phyloP scores from a whole-genome alignment of 2,113 vertebrate species.

The Nothobranchius furzeri region DNA sequence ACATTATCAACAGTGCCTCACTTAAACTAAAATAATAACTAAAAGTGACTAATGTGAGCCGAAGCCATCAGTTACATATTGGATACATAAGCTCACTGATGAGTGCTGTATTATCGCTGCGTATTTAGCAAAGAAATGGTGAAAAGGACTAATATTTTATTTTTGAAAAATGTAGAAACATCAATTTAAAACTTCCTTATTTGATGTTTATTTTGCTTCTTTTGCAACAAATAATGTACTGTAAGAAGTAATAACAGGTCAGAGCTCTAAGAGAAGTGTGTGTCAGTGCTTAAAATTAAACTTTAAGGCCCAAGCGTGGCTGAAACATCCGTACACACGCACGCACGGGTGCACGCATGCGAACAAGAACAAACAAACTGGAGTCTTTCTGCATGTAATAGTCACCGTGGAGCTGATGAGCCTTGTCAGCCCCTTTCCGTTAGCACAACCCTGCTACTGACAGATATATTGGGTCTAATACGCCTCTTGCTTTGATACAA shows the following conservation, averaged over 20 bases:
- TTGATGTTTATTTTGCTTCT: neutral
- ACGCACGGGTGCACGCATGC: too few relatives aligned
- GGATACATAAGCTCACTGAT: neutral
- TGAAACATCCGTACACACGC: too few relatives aligned
- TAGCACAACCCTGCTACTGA: constrained; percentile 17
- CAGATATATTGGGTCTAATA: constrained; percentile 20
- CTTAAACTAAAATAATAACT: neutral
- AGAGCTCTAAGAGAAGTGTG: neutral
- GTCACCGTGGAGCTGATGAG: constrained; percentile 3
- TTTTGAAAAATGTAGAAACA: neutral
- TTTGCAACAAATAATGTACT: constrained; percentile 7
- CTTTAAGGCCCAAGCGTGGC: neutral
- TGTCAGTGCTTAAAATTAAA: constrained; percentile 4
- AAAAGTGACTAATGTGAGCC: neutral
- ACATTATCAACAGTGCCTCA: neutral
- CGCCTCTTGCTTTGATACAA: constrained; percentile 13
- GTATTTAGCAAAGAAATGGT: neutral
- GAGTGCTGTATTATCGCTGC: neutral
- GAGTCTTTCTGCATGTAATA: constrained; percentile 1
- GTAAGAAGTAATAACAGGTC: neutral
- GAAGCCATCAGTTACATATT: neutral
- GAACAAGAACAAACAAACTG: constrained; percentile 1
- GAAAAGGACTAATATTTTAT: neutral
- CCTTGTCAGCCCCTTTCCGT: constrained; percentile 25
- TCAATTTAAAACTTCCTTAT: neutral